Conservation (phyloP, 2,888 invertebrate genomes). For the Siphonodentalium dalli region DNA sequence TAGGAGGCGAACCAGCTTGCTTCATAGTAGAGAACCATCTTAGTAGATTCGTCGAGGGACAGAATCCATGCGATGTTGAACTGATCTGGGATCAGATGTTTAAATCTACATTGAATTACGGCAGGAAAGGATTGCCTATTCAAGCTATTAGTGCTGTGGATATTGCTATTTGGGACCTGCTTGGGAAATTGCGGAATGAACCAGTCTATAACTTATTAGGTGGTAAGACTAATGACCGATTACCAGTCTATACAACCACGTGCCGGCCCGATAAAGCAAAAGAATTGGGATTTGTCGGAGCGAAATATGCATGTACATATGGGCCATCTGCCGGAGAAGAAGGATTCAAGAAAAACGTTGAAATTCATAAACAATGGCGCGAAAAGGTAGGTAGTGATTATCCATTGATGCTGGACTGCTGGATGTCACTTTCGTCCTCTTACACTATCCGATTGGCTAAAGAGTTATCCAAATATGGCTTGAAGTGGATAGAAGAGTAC, state of each 20-base stretch:
- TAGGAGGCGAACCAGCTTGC: conserved; percentile 59
- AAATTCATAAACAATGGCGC: conserved; percentile 51
- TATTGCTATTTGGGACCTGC: conserved; percentile 59
- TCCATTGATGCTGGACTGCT: conserved; percentile 59
- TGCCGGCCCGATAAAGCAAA: conserved; percentile 56
- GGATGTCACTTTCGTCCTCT: conserved; percentile 57
- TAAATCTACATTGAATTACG: conserved; percentile 57
- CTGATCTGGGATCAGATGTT: conserved; percentile 61
- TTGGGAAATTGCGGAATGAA: conserved; percentile 54
- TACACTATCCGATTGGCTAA: conserved; percentile 53
- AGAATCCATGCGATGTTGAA: conserved; percentile 57
- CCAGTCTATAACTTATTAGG: conserved; percentile 60
- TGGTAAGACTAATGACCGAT: conserved; percentile 56
- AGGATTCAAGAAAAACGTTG: conserved; percentile 55
- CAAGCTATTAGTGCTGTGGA: conserved; percentile 61
- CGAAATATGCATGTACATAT: conserved; percentile 56
- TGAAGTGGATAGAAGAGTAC: conserved; percentile 62
- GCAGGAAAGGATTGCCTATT: conserved; percentile 56
- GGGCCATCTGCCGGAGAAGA: conserved; percentile 57
- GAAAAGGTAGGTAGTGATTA: conserved; percentile 57
- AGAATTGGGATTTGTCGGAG: conserved; percentile 56
- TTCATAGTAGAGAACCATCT: conserved; percentile 59
- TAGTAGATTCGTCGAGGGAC: conserved; percentile 58
- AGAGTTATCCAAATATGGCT: conserved; percentile 48
- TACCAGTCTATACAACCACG: conserved; percentile 60